phyloP scores from a whole-genome alignment of 2,888 invertebrate genomes.

The Chrysina gloriosa region DNA sequence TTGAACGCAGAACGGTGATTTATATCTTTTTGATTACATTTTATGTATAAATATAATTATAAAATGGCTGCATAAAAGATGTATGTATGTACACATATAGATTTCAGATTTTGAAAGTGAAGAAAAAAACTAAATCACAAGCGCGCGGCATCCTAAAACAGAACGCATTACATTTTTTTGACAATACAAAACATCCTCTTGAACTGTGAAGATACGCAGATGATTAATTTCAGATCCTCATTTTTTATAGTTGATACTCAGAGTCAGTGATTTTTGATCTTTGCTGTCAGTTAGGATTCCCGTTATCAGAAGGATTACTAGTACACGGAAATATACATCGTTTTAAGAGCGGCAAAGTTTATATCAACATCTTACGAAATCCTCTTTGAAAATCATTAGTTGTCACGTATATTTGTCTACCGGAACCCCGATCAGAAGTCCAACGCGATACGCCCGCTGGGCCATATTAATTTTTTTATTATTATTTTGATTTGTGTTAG shows the following conservation, averaged over 20 bases:
- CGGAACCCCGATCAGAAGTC: not conserved
- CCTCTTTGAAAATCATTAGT: constrained; percentile 5
- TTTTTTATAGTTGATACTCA: not conserved
- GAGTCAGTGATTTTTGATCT: constrained; percentile 17
- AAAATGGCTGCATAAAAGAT: no score
- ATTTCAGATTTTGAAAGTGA: no score
- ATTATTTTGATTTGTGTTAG: constrained; percentile 14
- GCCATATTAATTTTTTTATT: not conserved
- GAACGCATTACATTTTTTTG: not conserved
- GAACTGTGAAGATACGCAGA: not conserved
- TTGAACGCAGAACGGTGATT: not conserved
- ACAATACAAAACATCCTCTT: not conserved
- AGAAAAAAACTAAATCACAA: not conserved
- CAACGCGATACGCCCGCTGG: not conserved
- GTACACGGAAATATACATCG: constrained; percentile 24
- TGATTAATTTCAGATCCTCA: constrained; percentile 9
- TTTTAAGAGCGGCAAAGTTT: constrained; percentile 28
- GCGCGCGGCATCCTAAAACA: not conserved
- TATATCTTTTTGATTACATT: constrained; percentile 4
- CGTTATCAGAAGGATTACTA: constrained; percentile 15
- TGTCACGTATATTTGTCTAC: constrained; percentile 12
- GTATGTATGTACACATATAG: no score
- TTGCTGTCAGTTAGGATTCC: constrained; percentile 19
- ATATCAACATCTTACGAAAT: constrained; percentile 24
- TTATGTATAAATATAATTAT: no score